A percentile compares a stretch with the other conserved stretches of the same genome.
Conservation (phyloP, 2,113 vertebrate genomes). For the Brienomyrus longianalis region DNA sequence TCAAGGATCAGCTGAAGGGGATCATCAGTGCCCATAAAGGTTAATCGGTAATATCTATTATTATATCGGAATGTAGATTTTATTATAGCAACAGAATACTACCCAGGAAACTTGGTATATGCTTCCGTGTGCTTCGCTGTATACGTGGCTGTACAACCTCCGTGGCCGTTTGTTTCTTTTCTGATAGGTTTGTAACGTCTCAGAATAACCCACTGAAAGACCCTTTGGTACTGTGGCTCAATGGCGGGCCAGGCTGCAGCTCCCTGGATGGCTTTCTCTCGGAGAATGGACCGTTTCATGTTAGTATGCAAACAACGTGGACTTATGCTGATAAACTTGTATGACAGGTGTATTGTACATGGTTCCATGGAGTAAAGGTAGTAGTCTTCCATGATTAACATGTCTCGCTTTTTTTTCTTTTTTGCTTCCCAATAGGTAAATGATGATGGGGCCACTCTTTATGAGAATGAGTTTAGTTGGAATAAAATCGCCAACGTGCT, state of each 20-base stretch:
- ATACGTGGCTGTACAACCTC: background rate
- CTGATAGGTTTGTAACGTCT: constrained; percentile 64
- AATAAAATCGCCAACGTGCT: constrained; percentile 62
- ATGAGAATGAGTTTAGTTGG: constrained; percentile 64
- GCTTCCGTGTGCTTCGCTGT: background rate
- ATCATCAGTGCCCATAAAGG: background rate
- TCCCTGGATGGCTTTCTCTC: constrained; percentile 65
- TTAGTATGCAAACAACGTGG: constrained; percentile 30
- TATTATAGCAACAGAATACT: background rate
- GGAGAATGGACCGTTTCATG: constrained; percentile 67
- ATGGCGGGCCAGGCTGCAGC: constrained; percentile 69
- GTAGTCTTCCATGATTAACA: background rate
- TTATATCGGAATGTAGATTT: background rate
- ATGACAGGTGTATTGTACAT: background rate
- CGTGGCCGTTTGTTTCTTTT: background rate
- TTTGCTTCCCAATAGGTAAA: constrained; percentile 46
- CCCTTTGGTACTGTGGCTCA: constrained; percentile 67
- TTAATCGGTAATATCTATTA: background rate
- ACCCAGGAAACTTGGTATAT: background rate
- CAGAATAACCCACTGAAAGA: constrained; percentile 56
- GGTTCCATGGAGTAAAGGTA: background rate
- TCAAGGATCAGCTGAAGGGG: background rate
- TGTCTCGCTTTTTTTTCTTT: background rate
- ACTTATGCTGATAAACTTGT: background rate
- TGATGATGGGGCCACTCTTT: constrained; percentile 55